These are phyloP conservation scores for Schizopygopsis pylzovi DNA, from an alignment of 2,797 vertebrate genomes.

Conservation along the genomic window DNA sequence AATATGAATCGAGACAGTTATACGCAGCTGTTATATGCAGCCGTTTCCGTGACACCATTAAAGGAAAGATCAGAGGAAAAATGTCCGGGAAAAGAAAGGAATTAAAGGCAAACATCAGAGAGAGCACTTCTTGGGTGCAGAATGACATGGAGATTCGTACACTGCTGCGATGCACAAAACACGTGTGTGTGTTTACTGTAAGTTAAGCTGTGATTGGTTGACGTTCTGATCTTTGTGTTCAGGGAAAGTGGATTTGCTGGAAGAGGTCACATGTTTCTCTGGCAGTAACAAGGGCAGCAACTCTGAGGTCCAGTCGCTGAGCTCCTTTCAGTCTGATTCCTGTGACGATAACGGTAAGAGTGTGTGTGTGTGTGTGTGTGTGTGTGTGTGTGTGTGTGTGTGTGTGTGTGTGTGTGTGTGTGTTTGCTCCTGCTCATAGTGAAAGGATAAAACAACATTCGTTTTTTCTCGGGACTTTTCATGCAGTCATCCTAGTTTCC, in stretches of 20 bases:
- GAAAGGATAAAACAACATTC: not conserved
- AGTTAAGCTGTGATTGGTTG: not conserved
- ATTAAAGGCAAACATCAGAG: constrained; percentile 22
- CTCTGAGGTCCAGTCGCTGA: constrained; percentile 95
- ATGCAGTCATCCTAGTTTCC: constrained; percentile 32
- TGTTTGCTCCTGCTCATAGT: not conserved
- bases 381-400: not conserved
- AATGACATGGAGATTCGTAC: not conserved
- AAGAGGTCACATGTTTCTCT: constrained; percentile 92
- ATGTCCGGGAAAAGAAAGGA: constrained; percentile 14
- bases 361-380: not conserved
- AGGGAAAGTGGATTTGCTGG: constrained; percentile 91
- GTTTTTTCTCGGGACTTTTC: constrained; percentile 28
- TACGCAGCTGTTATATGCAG: constrained; percentile 18
- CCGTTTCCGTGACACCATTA: constrained; percentile 27
- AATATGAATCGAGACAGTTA: constrained; percentile 29
- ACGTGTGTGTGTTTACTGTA: constrained; percentile 10
- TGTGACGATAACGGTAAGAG: constrained; percentile 96
- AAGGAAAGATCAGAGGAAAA: constrained; percentile 29
- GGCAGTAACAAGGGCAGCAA: constrained; percentile 95
- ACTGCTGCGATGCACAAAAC: not conserved
- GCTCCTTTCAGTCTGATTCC: constrained; percentile 95
- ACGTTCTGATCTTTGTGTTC: constrained; percentile 44
- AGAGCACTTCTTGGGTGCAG: not conserved
- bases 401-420: not conserved